Percentiles rank a stretch among this genome's conserved stretches.
Conservation (phyloP, 2,888 invertebrate species). For the Thereva nobilitata region DNA sequence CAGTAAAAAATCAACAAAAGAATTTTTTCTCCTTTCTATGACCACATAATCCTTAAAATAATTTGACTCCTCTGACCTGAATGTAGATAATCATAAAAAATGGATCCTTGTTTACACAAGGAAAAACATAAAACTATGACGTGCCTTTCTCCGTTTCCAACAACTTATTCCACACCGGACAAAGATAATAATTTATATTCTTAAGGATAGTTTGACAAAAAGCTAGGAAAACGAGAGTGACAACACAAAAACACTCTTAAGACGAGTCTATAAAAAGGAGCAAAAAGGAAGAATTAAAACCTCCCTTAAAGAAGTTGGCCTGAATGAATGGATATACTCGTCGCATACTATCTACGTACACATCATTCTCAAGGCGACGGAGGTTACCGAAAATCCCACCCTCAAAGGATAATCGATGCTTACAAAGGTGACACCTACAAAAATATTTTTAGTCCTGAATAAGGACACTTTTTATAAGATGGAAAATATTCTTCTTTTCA, state of each 20-base stretch:
- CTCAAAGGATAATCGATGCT: constrained; percentile 44
- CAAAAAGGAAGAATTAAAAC: constrained; percentile 1
- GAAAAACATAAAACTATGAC: constrained; percentile 15
- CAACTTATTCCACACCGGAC: constrained; percentile 1
- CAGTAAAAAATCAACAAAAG: too few species aligned
- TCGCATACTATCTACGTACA: background rate
- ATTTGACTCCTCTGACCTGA: constrained; percentile 1
- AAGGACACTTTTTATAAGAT: constrained; percentile 3
- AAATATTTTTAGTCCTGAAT: constrained; percentile 31
- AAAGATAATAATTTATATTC: constrained; percentile 16
- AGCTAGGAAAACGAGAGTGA: constrained; percentile 18
- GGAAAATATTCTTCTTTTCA: background rate
- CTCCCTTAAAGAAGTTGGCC: constrained; percentile 16
- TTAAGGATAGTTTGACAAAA: constrained; percentile 20
- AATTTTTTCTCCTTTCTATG: background rate
- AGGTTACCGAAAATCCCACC: constrained; percentile 40
- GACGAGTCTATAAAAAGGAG: constrained; percentile 18
- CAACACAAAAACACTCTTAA: constrained; percentile 34
- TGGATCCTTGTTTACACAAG: constrained; percentile 10
- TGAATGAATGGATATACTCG: constrained; percentile 23
- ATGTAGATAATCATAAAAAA: background rate
- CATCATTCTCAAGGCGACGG: background rate
- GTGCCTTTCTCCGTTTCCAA: constrained; percentile 8
- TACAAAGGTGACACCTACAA: constrained; percentile 43
- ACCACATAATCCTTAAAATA: constrained; percentile 1